Evolutionary conservation across 30 jellyfish, hydroid and myxozoan species (phyloP).

Genomic region (Nemopilema nomurai): DNA sequence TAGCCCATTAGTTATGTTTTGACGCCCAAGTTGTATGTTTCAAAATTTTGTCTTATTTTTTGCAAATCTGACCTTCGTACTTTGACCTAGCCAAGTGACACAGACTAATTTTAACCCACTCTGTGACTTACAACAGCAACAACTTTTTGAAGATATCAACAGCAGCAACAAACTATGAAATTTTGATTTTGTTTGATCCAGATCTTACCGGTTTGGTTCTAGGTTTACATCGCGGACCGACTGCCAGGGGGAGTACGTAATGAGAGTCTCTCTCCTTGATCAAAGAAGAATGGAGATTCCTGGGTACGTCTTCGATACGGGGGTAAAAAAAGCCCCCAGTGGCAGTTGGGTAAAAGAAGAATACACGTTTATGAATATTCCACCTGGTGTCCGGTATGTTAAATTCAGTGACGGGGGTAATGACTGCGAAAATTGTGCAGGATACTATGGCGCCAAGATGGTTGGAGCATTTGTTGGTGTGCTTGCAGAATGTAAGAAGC

Average conservation of each 20-base stretch:
- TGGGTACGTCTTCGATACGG: conserved; percentile 33
- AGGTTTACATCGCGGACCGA: conserved; percentile 66
- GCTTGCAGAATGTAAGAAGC: conserved; percentile 14
- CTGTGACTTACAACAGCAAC: too few relatives aligned
- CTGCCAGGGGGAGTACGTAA: conserved; percentile 55
- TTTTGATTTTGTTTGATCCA: too few relatives aligned
- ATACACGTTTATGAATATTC: conserved; percentile 31
- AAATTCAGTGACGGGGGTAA: conserved; percentile 63
- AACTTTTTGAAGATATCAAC: too few relatives aligned
- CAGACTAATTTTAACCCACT: too few relatives aligned
- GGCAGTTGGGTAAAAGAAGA: conserved; percentile 56
- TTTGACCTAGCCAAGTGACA: too few relatives aligned
- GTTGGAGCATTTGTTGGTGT: conserved; percentile 75
- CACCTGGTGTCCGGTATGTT: conserved; percentile 63
- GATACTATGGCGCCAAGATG: conserved; percentile 63
- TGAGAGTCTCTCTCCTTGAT: conserved; percentile 49
- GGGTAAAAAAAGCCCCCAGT: conserved; percentile 36
- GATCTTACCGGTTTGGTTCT: background rate
- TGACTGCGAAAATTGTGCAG: conserved; percentile 63
- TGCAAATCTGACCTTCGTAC: too few relatives aligned
- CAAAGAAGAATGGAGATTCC: conserved; percentile 36
- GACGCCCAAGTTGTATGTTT: too few relatives aligned
- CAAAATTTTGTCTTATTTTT: too few relatives aligned
- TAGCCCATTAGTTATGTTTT: too few relatives aligned
- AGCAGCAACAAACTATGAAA: too few relatives aligned